Evolutionary conservation across 2,797 vertebrate genomes (phyloP).

Genomic region (Austrolebias charrua): DNA sequence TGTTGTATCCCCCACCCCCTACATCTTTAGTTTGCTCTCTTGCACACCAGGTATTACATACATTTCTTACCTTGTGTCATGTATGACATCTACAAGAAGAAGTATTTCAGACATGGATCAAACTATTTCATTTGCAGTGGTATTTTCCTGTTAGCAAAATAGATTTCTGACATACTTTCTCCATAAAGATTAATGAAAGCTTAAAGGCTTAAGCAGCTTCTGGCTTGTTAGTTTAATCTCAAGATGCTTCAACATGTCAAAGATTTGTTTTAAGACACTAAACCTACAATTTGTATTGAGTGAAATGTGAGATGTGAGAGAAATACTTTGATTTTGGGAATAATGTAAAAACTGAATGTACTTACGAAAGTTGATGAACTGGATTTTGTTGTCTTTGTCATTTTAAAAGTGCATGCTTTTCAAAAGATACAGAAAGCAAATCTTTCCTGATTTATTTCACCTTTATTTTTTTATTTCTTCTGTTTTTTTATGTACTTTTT

Average conservation of each 20-base stretch:
- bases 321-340: not conserved
- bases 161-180: not conserved
- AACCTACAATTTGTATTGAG: not conserved
- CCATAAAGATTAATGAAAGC: not conserved
- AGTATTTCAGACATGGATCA: constrained; percentile 19
- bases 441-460: constrained; percentile 43
- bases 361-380: no score
- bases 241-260: not conserved
- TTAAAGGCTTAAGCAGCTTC: not conserved
- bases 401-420: no score
- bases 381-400: no score
- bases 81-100: constrained; percentile 18
- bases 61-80: no score
- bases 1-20: constrained; percentile 10
- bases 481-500: constrained; percentile 9
- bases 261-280: not conserved
- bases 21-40: not conserved
- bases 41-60: constrained; percentile 3
- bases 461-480: constrained; percentile 27
- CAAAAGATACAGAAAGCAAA: constrained; percentile 12
- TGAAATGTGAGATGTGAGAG: not conserved
- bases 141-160: constrained; percentile 23
- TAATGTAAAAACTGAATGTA: not conserved
- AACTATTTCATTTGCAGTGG: constrained; percentile 13
- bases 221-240: not conserved